Base-by-base conservation (phyloP, 2,888 invertebrate species). In the Chironomus tentans region DNA sequence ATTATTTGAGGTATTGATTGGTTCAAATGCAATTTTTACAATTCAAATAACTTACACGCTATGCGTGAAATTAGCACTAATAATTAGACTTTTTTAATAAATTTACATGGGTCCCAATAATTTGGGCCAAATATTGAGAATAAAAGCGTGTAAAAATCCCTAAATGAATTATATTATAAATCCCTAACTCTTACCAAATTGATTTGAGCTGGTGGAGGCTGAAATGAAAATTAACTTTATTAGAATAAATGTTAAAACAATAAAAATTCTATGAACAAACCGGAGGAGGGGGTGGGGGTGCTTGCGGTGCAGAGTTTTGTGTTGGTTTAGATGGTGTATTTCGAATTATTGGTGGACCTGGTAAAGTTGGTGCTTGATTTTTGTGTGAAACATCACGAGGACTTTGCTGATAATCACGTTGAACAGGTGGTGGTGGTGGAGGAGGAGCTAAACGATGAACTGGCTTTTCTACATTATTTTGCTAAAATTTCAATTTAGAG, bases 311-410 rank as follows among this genome's bases (percentile, higher is more conserved):
- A 46, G 28, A 15, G 15, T 79, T 73, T 81, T 81, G 50, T 77
- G 48, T 80, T 46, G 62, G 13, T 12, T 83, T n/a, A 15, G 83
- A 82, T 75, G 80, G 80, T 78, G 88, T 86, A 80, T 88, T 85
- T n/a, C 88, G 88, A 38, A 89, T 87, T 78, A 88, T 88, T 6
- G 88, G 89, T 61, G 88, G 87, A 65, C 87, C 86, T 77, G 84
- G 84, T 68, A 79, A 78, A 18, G 78, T 69, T 10, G 56, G 56
- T 56, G 38, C 61, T 56, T 18, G n/a, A n/a, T 13, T 56, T 15
- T 56, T 38, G 10, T 38, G 38, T 10, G 10, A 10, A 10, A 38
- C 10, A 7, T 38, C 38, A 38, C 38, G 50, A 12, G 3, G 13
- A 3, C 13, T 56, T 15, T 56, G 15, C 4, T 7, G 56, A n/a